phyloP scores from a whole-genome alignment of 1,140 invertebrate species.

The Aphis craccivora region DNA sequence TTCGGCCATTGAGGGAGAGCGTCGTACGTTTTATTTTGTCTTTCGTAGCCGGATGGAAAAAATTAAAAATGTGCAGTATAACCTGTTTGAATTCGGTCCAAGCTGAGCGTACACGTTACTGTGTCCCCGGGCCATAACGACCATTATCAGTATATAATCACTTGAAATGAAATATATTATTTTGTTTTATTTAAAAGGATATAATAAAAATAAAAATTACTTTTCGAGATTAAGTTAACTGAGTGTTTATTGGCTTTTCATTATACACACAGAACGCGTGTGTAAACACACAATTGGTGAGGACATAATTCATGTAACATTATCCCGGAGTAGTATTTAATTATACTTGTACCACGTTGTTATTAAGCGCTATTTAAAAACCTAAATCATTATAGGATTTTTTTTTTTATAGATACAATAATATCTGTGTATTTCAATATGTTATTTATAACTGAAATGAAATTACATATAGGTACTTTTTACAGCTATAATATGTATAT shows the following conservation, averaged over 20 bases:
- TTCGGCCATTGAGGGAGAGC: not conserved
- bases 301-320: constrained; percentile 35
- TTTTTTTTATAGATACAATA: not conserved
- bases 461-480: not conserved
- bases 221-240: constrained; percentile 30
- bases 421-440: not conserved
- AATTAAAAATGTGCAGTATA: not conserved
- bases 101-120: no score
- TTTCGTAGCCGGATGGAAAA: not conserved
- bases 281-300: constrained; percentile 8
- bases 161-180: constrained; percentile 18
- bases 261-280: not conserved
- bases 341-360: constrained; percentile 24
- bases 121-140: not conserved
- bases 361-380: constrained; percentile 21
- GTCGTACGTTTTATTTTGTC: not conserved
- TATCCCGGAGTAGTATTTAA: constrained; percentile 29
- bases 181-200: constrained; percentile 28
- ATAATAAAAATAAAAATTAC: constrained; percentile 17
- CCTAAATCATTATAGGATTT: not conserved
- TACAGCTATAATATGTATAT: not conserved
- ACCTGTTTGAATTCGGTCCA: constrained; percentile 19
- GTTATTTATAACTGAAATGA: not conserved
- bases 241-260: not conserved
- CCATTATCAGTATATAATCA: constrained; percentile 21